These are phyloP conservation scores for Gadus chalcogrammus DNA, from an alignment of 2,113 vertebrate genomes.

Conservation along the genomic window DNA sequence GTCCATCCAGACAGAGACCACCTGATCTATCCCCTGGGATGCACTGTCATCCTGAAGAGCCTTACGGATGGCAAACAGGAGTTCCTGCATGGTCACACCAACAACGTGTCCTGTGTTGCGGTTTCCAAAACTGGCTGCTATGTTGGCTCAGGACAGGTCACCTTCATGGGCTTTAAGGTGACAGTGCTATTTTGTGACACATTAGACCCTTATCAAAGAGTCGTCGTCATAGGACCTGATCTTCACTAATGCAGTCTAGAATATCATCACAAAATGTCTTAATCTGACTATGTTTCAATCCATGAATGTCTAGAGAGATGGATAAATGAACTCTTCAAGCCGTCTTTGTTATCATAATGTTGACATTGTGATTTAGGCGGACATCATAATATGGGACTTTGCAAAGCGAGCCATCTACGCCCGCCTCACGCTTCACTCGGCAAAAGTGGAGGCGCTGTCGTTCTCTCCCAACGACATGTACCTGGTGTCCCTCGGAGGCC, in stretches of 20 bases:
- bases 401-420: constrained; percentile 67
- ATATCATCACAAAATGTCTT: too few relatives aligned
- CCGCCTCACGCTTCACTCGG: constrained; percentile 80
- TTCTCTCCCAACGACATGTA: constrained; percentile 87
- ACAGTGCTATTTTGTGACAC: not conserved
- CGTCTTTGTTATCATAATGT: not conserved
- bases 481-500: constrained; percentile 85
- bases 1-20: constrained; percentile 83
- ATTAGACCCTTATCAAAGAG: too few relatives aligned
- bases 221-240: too few relatives aligned
- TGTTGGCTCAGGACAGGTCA: constrained; percentile 87
- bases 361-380: constrained; percentile 67
- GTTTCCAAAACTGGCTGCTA: constrained; percentile 78
- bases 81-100: constrained; percentile 84
- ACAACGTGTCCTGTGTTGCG: constrained; percentile 82
- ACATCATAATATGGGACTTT: constrained; percentile 87
- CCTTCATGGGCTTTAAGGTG: constrained; percentile 86
- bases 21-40: constrained; percentile 85
- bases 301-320: too few relatives aligned
- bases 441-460: constrained; percentile 80
- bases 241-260: too few relatives aligned
- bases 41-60: constrained; percentile 77
- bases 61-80: constrained; percentile 74
- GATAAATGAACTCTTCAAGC: too few relatives aligned
- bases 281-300: too few relatives aligned